Conservation (phyloP, 1,140 invertebrate genomes). For the Lanistes nyassanus region DNA sequence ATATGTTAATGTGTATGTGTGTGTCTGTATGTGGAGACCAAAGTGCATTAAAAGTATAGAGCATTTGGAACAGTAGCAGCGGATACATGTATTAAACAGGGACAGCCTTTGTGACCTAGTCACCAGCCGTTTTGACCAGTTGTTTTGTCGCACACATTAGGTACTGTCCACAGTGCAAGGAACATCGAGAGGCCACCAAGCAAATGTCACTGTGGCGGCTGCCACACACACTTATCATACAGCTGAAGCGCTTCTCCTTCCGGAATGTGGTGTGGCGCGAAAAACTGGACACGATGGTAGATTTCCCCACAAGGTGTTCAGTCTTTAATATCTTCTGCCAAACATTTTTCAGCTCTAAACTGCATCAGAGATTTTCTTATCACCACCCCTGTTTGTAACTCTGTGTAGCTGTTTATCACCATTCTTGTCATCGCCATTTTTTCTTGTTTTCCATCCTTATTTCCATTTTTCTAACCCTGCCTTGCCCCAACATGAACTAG, state of each 20-base stretch:
- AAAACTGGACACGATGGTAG: conserved; percentile 71
- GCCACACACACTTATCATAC: conserved; percentile 64
- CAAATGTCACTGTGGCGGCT: conserved; percentile 65
- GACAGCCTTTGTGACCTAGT: no score
- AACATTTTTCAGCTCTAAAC: not conserved
- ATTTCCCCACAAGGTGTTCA: conserved; percentile 68
- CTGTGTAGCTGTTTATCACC: no score
- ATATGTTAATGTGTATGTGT: not conserved
- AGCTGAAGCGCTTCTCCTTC: conserved; percentile 66
- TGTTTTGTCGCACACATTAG: conserved; percentile 27
- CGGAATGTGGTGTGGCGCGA: conserved; percentile 65
- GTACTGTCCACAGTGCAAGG: conserved; percentile 66
- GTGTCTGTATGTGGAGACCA: conserved; percentile 1
- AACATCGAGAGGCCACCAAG: conserved; percentile 64
- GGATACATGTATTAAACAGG: no score
- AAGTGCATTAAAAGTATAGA: not conserved
- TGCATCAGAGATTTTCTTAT: no score
- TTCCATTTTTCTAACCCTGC: no score
- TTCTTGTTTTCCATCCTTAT: no score
- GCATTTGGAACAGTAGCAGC: not conserved
- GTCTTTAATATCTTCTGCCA: not conserved
- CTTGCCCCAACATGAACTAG: no score
- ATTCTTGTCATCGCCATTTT: no score
- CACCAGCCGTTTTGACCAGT: not conserved
- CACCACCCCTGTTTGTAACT: no score